Evolutionary conservation across 1,140 invertebrate species (phyloP).

Genomic region (Riptortus pedestris): DNA sequence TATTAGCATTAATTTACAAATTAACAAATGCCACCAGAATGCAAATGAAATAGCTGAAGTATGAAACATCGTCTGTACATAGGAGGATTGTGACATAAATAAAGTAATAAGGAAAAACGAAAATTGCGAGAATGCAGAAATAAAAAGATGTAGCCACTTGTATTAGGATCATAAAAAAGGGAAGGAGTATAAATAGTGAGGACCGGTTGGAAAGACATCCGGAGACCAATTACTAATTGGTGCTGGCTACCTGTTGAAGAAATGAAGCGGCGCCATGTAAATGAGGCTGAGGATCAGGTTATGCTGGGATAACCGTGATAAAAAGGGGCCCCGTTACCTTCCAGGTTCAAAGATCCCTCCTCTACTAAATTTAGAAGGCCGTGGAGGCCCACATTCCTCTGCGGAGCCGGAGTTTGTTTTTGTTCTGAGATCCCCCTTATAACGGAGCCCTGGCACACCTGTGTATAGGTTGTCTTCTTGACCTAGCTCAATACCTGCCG

Average conservation of each 20-base stretch:
- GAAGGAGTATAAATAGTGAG: background rate
- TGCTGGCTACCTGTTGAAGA: background rate
- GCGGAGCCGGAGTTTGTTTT: background rate
- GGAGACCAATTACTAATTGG: conserved; percentile 6
- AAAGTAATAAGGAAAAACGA: too few species aligned
- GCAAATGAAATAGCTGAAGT: too few species aligned
- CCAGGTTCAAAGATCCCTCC: conserved; percentile 16
- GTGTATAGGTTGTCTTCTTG: too few species aligned
- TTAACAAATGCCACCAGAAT: too few species aligned
- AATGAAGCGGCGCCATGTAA: conserved; percentile 6
- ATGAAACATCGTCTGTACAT: too few species aligned
- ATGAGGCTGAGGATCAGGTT: conserved; percentile 11
- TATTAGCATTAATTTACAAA: too few species aligned
- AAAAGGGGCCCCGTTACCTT: conserved; percentile 10
- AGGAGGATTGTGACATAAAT: too few species aligned
- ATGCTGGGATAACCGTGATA: conserved; percentile 1
- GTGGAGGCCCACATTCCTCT: background rate
- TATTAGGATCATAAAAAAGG: background rate
- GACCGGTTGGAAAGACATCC: background rate
- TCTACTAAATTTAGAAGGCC: conserved; percentile 15
- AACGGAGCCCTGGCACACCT: too few species aligned
- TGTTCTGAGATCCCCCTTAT: conserved; percentile 1
- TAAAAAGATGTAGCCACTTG: background rate
- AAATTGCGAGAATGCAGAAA: background rate
- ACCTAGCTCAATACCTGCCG: conserved; percentile 6